Evolutionary conservation across 2,888 invertebrate species (phyloP).

Genomic region (Andricus curvator): DNA sequence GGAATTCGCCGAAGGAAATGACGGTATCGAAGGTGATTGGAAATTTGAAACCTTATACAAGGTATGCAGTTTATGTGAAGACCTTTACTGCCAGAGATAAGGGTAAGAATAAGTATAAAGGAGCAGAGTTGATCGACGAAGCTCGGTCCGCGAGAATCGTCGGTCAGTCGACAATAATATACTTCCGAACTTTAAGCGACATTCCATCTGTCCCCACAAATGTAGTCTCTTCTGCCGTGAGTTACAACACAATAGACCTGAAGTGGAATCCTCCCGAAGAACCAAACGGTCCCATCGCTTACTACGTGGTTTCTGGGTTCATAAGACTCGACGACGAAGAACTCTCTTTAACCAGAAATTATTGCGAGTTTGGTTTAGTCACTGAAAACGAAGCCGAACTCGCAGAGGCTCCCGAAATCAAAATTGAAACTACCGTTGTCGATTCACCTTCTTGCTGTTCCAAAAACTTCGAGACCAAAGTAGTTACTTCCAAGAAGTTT

Average conservation of each 20-base stretch:
- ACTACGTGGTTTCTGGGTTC: slow-evolving; percentile 78
- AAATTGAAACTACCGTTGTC: slow-evolving; percentile 49
- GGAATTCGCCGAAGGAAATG: slow-evolving; percentile 1
- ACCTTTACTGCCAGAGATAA: slow-evolving; percentile 79
- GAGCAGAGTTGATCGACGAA: neutral
- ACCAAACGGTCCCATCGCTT: slow-evolving; percentile 82
- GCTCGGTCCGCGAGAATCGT: slow-evolving; percentile 54
- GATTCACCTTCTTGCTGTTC: slow-evolving; percentile 58
- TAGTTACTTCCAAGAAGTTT: slow-evolving; percentile 57
- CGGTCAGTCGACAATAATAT: slow-evolving; percentile 69
- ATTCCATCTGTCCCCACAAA: slow-evolving; percentile 73
- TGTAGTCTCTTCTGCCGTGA: slow-evolving; percentile 70
- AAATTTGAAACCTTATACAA: slow-evolving; percentile 83
- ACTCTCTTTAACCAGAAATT: slow-evolving; percentile 74
- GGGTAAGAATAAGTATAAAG: slow-evolving; percentile 42
- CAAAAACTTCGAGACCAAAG: slow-evolving; percentile 47
- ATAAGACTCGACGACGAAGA: slow-evolving; percentile 65
- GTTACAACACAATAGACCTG: slow-evolving; percentile 78
- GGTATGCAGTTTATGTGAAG: slow-evolving; percentile 87
- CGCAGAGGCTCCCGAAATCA: slow-evolving; percentile 55
- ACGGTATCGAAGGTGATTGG: slow-evolving; percentile 68
- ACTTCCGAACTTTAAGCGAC: slow-evolving; percentile 67
- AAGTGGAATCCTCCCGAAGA: slow-evolving; percentile 82
- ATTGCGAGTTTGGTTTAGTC: slow-evolving; percentile 71
- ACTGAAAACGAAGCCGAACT: slow-evolving; percentile 52